phyloP scores from a whole-genome alignment of 2,797 vertebrate species.

The Acanthurus lineatus region DNA sequence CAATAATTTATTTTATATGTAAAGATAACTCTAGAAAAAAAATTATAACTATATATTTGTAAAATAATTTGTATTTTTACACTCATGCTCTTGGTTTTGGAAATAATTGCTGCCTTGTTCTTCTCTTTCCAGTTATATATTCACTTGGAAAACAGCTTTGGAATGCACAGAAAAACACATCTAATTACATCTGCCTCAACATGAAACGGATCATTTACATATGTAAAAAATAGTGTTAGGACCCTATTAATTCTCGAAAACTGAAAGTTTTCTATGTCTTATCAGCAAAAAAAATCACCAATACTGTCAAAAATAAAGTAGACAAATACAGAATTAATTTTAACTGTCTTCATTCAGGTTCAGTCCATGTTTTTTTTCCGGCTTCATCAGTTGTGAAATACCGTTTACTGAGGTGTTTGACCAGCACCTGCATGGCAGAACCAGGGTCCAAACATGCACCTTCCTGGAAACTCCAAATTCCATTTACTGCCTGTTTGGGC shows the following conservation, averaged over 20 bases:
- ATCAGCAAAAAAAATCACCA: background rate
- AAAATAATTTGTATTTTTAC: no score
- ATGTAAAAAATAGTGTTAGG: background rate
- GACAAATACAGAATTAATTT: background rate
- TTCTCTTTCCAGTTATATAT: background rate
- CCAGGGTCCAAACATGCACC: slow-evolving; percentile 44
- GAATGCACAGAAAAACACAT: background rate
- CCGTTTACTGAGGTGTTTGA: slow-evolving; percentile 9
- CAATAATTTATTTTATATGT: no score
- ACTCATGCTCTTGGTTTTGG: no score
- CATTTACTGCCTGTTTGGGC: slow-evolving; percentile 43
- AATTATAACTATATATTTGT: no score
- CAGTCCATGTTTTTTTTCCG: background rate
- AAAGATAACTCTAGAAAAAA: no score
- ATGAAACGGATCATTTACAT: background rate
- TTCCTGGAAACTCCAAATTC: slow-evolving; percentile 33
- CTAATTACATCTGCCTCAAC: background rate
- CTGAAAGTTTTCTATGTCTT: background rate
- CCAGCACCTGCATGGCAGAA: slow-evolving; percentile 25
- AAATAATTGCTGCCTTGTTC: no score
- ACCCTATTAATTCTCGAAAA: background rate
- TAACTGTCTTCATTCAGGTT: background rate
- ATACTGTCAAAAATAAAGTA: background rate
- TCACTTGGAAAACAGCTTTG: background rate
- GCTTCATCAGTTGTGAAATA: slow-evolving; percentile 14